Evolutionary conservation across 2,797 vertebrate genomes (phyloP).

Genomic region (Florisuga fusca): DNA sequence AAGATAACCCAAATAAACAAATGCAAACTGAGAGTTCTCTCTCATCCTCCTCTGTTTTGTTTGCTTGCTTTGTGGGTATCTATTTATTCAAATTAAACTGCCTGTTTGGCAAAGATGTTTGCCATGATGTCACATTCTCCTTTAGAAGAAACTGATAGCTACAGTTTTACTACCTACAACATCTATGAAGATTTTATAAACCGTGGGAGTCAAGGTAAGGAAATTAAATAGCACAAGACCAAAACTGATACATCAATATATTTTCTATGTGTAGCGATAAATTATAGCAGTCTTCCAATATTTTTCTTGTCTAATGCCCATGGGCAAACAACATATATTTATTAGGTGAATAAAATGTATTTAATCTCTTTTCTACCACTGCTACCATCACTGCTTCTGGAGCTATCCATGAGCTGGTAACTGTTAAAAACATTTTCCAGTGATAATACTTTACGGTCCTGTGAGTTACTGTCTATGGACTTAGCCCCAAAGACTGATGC

Average conservation of each 20-base stretch:
- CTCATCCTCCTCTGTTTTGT: background rate
- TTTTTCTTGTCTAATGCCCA: background rate
- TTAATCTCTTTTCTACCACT: background rate
- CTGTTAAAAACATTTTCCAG: background rate
- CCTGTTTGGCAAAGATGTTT: constrained; percentile 12
- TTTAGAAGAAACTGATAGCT: constrained; percentile 20
- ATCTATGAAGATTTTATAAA: constrained; percentile 60
- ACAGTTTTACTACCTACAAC: constrained; percentile 37
- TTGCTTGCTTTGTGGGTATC: background rate
- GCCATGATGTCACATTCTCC: background rate
- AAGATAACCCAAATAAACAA: background rate
- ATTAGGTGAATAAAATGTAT: constrained; percentile 22
- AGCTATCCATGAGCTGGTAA: background rate
- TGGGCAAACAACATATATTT: background rate
- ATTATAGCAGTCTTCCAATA: background rate
- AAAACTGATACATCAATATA: constrained; percentile 19
- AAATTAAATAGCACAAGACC: constrained; percentile 56
- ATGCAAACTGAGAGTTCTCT: background rate
- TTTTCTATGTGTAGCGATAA: constrained; percentile 34
- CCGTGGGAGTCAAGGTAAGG: constrained; percentile 14
- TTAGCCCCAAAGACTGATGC: background rate
- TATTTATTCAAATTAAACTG: constrained; percentile 36
- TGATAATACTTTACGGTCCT: background rate
- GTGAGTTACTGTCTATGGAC: background rate
- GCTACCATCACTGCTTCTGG: background rate